Evolutionary conservation across 1,140 invertebrate genomes (phyloP).

Genomic region (Trachymyrmex cornetzi): DNA sequence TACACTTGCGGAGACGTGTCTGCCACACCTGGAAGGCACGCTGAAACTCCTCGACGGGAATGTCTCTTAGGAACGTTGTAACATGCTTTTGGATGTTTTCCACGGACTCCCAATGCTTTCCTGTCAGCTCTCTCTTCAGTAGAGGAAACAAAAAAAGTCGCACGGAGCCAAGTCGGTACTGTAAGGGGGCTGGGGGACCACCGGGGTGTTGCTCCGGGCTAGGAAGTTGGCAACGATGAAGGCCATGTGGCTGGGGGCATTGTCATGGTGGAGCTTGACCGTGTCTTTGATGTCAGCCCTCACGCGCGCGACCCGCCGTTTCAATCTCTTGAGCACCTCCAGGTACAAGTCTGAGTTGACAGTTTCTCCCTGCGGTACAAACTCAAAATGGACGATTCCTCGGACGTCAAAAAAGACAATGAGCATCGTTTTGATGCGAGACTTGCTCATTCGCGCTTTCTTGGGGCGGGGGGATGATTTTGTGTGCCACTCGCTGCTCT

Average conservation of each 20-base stretch:
- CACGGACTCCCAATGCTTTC: slow-evolving; percentile 49
- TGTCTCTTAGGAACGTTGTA: slow-evolving; percentile 36
- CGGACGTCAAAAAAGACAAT: too few species aligned
- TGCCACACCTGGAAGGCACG: too few species aligned
- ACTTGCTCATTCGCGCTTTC: too few species aligned
- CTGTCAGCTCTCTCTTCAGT: slow-evolving; percentile 43
- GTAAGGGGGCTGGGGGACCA: slow-evolving; percentile 42
- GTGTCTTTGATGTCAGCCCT: slow-evolving; percentile 29
- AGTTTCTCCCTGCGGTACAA: too few species aligned
- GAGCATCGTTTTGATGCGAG: too few species aligned
- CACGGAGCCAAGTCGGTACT: slow-evolving; percentile 40
- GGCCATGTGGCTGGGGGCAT: slow-evolving; percentile 41
- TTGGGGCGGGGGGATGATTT: too few species aligned
- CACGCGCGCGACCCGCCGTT: background rate
- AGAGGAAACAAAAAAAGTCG: slow-evolving; percentile 5
- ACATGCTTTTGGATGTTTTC: slow-evolving; percentile 45
- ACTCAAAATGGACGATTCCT: too few species aligned
- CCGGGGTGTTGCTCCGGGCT: slow-evolving; percentile 27
- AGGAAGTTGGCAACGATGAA: slow-evolving; percentile 45
- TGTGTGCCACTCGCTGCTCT: too few species aligned
- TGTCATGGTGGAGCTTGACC: slow-evolving; percentile 38
- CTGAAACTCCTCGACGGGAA: too few species aligned
- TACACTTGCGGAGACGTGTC: too few species aligned
- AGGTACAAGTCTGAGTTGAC: too few species aligned
- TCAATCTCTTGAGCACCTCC: too few species aligned